phyloP scores from a whole-genome alignment of 2,113 vertebrate species.

The Henicopernis longicauda region DNA sequence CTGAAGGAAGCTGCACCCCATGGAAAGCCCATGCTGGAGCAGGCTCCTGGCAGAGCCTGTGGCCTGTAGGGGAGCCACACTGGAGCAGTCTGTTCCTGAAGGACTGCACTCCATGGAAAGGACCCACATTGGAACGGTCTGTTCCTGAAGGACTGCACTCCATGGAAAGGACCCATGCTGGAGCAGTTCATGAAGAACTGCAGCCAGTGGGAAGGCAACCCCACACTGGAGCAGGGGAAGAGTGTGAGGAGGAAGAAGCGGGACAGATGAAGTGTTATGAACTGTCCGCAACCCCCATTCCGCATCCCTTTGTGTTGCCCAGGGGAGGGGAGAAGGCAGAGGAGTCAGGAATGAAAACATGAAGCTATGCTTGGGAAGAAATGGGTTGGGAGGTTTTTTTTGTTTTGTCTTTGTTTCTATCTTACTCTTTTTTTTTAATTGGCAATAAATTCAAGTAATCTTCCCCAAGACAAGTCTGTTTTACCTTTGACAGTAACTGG shows the following conservation, averaged over 20 bases:
- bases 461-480: neutral
- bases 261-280: neutral
- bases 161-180: neutral
- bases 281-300: neutral
- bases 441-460: neutral
- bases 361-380: neutral
- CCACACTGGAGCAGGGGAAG: neutral
- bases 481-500: neutral
- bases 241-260: neutral
- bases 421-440: neutral
- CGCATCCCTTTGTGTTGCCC: neutral
- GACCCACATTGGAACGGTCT: neutral
- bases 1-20: neutral
- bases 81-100: neutral
- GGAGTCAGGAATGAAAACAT: neutral
- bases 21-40: neutral
- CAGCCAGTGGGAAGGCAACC: neutral
- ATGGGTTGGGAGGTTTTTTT: fast-evolving
- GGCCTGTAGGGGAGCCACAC: no score
- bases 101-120: neutral
- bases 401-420: neutral
- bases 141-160: neutral
- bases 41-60: no score
- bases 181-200: neutral
- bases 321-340: neutral